Evolutionary conservation across 2,888 invertebrate genomes (phyloP), one percentile per base, ranked within the genome.

Genomic region (Melinaea marsaeus): DNA sequence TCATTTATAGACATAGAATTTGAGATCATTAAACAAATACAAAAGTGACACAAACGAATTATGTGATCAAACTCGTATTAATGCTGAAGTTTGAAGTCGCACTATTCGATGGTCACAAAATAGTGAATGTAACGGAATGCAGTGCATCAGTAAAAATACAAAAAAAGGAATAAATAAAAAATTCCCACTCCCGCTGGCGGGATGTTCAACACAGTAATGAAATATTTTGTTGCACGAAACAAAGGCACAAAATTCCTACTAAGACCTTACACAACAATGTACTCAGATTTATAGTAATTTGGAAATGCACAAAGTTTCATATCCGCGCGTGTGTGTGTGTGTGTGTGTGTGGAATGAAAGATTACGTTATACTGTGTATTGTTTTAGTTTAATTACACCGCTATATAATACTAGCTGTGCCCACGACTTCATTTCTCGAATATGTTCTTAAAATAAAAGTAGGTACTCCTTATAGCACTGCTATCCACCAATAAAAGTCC

Each of bases 161-260:
- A 66, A 66, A 22, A 63, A 60, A 61, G 57, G 32, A 32, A 22
- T 22, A 22, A 64, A 47, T 35, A 61, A 60, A 64, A 61, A 47
- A 22, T 42, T 35, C 2, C 42, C 22, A 47, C 57, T 56, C 55
- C 35, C 61, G 32, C 60, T 65, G 61, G 65, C 57, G 65, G 77
- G 77, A 80, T 79, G 79, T 79, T 83, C 79, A 80, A 76, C 81
- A 80, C 80, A 77, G 81, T 86, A 86, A 87, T 86, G 85, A 87
- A 86, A 86, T 86, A 86, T 86, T 86, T 87, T 87, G 86, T 84
- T 84, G 78, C 82, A 70, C 71, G 75, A 76, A 79, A 83, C 84
- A 81, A 83, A 85, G 79, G 80, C 72, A 68, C 69, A 75, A 77
- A 74, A 79, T 79, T 78, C 77, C 74, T 76, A 75, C 74, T 72